Evolutionary conservation across 2,888 invertebrate species (phyloP), one percentile per base, ranked within the genome.

Genomic region (Melinopterus prodromus): DNA sequence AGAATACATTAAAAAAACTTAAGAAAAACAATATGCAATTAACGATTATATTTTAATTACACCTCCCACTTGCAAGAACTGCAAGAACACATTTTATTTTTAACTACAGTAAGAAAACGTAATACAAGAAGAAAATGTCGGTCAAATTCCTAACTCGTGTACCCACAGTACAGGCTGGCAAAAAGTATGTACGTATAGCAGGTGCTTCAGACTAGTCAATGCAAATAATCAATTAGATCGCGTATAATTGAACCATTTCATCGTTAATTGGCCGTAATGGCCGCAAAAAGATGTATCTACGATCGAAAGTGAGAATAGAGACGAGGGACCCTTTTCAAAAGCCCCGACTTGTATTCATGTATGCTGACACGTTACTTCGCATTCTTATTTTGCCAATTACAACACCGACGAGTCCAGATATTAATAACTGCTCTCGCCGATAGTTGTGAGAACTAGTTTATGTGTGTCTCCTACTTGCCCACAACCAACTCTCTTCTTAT

Each of bases 221-320:
- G 74, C 74, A 74, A 74, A 26, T 74, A 74, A 26, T 53, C 53
- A 53, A 53, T 53, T 53, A 53, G 53, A 12, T 53, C 53, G 53
- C 12, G 53, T 53, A 53, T 53, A 53, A 53, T 53, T 53, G 53
- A 53, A 53, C 12, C 53, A 12, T 53, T 53, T 53, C 53, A 53
- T 53, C 53, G 53, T 53, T 53, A 53, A 53, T 53, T 53, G 53
- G 53, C 53, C 53, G 1, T 53, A 53, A 53, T 53, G 53, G 53
- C 53, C 5, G 5, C 53, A 53, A 53, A 53, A 53, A 53, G 53
- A 53, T 53, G 53, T 53, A 53, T 53, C 53, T 53, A 53, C 53
- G 53, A 53, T 53, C 53, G 53, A 53, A 53, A 53, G 53, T 53
- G 53, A 53, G 5, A 53, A 53, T 2, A 1, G 5, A 7, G 53